Conservation (phyloP, 2,888 invertebrate genomes). For the Drosophila cognata region DNA sequence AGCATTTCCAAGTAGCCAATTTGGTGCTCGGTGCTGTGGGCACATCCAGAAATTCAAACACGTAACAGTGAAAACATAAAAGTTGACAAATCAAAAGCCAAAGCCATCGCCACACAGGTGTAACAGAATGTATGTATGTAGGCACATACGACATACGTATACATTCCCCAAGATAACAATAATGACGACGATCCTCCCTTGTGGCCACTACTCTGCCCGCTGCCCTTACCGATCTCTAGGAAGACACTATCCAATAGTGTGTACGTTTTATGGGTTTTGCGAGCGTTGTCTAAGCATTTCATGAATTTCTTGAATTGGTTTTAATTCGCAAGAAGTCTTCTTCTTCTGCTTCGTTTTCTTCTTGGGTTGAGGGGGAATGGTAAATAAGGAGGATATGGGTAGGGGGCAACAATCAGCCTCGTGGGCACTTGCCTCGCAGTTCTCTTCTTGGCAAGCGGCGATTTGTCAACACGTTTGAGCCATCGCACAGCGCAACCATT, state of each 20-base stretch:
- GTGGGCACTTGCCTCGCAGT: slow-evolving; percentile 31
- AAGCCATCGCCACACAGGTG: slow-evolving; percentile 26
- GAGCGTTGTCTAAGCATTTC: slow-evolving; percentile 43
- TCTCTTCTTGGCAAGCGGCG: slow-evolving; percentile 18
- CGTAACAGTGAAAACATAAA: slow-evolving; percentile 80
- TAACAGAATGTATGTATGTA: neutral
- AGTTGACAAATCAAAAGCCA: slow-evolving; percentile 69
- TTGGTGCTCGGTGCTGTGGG: slow-evolving; percentile 4
- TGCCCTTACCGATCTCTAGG: neutral
- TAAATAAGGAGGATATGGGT: neutral
- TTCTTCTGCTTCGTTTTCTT: slow-evolving; percentile 8
- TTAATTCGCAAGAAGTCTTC: slow-evolving; percentile 58
- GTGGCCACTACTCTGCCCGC: neutral
- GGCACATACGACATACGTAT: neutral
- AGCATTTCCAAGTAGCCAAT: slow-evolving; percentile 14
- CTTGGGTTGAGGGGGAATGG: neutral
- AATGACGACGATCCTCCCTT: slow-evolving; percentile 5
- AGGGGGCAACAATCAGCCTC: neutral
- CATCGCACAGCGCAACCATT: slow-evolving; percentile 29
- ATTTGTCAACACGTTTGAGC: slow-evolving; percentile 55
- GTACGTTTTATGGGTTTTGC: slow-evolving; percentile 68
- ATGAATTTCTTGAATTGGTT: slow-evolving; percentile 54
- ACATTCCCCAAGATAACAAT: neutral
- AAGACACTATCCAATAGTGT: slow-evolving; percentile 10
- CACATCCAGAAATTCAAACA: slow-evolving; percentile 64